A percentile compares a stretch with the other conserved stretches of the same genome.
phyloP scores from a whole-genome alignment of 2,113 vertebrate species.

The Crotalus horridus region DNA sequence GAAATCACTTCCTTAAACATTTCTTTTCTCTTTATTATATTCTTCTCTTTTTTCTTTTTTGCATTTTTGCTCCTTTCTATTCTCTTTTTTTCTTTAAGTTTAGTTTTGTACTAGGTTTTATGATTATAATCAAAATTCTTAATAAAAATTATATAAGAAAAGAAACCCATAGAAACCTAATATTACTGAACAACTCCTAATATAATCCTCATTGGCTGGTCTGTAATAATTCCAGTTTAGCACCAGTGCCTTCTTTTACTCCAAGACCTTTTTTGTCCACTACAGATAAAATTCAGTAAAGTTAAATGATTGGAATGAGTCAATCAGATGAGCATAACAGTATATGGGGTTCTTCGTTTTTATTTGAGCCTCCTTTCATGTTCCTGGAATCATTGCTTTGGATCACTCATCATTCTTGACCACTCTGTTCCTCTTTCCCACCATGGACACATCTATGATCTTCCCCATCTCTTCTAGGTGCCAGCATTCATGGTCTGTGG shows the following conservation, averaged over 20 bases:
- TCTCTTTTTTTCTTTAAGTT: not conserved
- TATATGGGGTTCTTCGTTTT: not conserved
- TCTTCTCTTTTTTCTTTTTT: not conserved
- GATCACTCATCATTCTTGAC: not conserved
- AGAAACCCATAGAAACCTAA: not conserved
- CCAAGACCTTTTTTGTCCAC: not conserved
- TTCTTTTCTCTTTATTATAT: not conserved
- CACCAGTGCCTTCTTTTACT: not conserved
- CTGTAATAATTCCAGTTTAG: not conserved
- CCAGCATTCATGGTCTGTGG: not conserved
- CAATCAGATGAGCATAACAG: not conserved
- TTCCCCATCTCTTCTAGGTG: not conserved
- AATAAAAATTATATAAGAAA: not conserved
- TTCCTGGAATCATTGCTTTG: not conserved
- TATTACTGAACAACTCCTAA: not conserved
- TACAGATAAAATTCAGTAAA: not conserved
- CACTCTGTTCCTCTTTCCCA: not conserved
- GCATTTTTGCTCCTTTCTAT: not conserved
- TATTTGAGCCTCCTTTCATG: constrained; percentile 16
- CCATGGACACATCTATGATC: not conserved
- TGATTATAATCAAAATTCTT: not conserved
- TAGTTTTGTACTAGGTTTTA: not conserved
- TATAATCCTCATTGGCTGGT: not conserved
- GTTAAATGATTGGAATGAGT: not conserved
- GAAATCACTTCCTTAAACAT: not conserved